A percentile compares a stretch with the other conserved stretches of the same genome.
phyloP scores from a whole-genome alignment of 2,888 invertebrate genomes.

The Platycheirus albimanus region DNA sequence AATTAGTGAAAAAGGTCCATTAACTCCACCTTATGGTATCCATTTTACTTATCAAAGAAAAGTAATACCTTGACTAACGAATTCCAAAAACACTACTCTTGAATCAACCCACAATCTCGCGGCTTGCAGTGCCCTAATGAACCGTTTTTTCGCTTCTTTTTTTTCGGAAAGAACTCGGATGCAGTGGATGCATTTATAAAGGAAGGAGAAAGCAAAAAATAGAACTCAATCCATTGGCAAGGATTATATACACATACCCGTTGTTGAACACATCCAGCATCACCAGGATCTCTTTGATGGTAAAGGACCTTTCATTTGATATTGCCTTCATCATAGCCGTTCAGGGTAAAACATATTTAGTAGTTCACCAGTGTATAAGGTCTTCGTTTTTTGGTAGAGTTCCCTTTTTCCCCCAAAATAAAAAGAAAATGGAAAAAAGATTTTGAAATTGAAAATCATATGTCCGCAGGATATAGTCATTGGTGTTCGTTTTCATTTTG shows the following conservation, averaged over 20 bases:
- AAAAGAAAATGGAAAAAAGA: background rate
- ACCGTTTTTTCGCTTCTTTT: background rate
- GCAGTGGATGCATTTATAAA: background rate
- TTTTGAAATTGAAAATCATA: slow-evolving; percentile 57
- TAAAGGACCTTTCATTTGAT: background rate
- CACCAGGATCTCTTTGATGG: background rate
- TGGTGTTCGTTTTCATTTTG: slow-evolving; percentile 21
- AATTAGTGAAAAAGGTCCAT: no score
- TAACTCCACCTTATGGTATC: no score
- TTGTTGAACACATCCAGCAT: background rate
- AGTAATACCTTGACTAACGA: no score
- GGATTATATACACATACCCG: background rate
- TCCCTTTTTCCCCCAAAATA: background rate
- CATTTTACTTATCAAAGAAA: no score
- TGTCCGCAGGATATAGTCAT: slow-evolving; percentile 42
- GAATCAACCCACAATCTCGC: background rate
- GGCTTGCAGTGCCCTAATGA: slow-evolving; percentile 2
- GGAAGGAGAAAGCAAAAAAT: no score
- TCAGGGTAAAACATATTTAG: slow-evolving; percentile 38
- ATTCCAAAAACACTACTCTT: no score
- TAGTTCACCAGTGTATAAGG: background rate
- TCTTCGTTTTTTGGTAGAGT: background rate
- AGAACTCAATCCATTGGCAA: background rate
- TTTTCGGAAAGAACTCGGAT: background rate
- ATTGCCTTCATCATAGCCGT: slow-evolving; percentile 23